Conservation (phyloP, 2,797 vertebrate species). For the Sarcophilus harrisii region DNA sequence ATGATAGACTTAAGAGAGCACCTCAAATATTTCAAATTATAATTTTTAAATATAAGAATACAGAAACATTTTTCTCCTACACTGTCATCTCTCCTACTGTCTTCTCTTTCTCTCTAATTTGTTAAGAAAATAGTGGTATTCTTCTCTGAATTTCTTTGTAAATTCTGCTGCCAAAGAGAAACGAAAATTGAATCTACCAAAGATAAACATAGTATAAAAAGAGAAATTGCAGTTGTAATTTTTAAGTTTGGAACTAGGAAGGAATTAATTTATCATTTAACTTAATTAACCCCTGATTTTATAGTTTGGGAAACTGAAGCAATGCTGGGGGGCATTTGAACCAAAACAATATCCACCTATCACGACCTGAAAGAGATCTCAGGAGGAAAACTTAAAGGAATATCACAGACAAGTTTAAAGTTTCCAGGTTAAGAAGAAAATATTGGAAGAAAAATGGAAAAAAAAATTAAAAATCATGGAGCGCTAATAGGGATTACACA, state of each 20-base stretch:
- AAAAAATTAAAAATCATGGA: too few relatives aligned
- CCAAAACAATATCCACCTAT: background rate
- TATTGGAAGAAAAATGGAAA: too few relatives aligned
- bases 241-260: background rate
- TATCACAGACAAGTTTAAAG: too few relatives aligned
- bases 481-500: too few relatives aligned
- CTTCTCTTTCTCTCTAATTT: conserved; percentile 7
- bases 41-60: conserved; percentile 39
- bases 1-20: background rate
- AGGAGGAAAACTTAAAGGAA: too few relatives aligned
- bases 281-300: background rate
- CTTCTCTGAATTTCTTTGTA: conserved; percentile 25
- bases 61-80: conserved; percentile 22
- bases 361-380: too few relatives aligned
- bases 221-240: background rate
- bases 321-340: background rate
- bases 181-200: conserved; percentile 36
- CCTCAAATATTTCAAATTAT: background rate
- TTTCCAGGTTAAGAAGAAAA: too few relatives aligned
- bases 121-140: conserved; percentile 29
- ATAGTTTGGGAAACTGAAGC: background rate
- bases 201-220: conserved; percentile 72
- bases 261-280: background rate
- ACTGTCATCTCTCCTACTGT: too few relatives aligned
- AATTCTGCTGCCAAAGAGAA: conserved; percentile 36